Evolutionary conservation across 2,797 vertebrate genomes (phyloP).

Genomic region (Channallabes apus): DNA sequence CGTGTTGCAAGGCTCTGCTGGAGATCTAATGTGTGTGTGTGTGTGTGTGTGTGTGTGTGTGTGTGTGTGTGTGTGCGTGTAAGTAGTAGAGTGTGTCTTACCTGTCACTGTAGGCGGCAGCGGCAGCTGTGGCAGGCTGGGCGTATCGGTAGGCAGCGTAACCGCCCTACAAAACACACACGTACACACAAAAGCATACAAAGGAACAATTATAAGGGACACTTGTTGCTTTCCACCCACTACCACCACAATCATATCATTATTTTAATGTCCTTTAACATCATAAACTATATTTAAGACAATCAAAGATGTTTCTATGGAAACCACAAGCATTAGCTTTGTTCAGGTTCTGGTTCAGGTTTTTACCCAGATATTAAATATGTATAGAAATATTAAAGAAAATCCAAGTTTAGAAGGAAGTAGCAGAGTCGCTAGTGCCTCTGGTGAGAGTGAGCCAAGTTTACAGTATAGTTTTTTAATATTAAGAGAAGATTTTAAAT

Average conservation of each 20-base stretch:
- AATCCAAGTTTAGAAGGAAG: not conserved
- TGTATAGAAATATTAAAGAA: not conserved
- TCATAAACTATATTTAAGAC: not conserved
- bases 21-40: constrained; percentile 27
- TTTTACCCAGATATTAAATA: not conserved
- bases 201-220: constrained; percentile 12
- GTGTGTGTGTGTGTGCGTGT: constrained; percentile 37
- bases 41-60: constrained; percentile 10
- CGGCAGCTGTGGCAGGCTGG: constrained; percentile 93
- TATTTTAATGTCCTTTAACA: not conserved
- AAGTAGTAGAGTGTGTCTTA: constrained; percentile 69
- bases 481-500: too few species aligned
- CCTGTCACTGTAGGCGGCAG: constrained; percentile 98
- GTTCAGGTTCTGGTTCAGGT: not conserved
- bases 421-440: not conserved
- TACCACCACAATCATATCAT: not conserved
- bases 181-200: constrained; percentile 33
- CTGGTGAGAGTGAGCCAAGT: not conserved
- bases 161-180: constrained; percentile 81
- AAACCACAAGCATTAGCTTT: not conserved
- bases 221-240: not conserved
- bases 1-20: constrained; percentile 30
- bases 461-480: not conserved
- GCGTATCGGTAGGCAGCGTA: constrained; percentile 95
- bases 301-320: constrained; percentile 1